Base-by-base conservation (phyloP, 1,140 invertebrate species). In the Cydia amplana region DNA sequence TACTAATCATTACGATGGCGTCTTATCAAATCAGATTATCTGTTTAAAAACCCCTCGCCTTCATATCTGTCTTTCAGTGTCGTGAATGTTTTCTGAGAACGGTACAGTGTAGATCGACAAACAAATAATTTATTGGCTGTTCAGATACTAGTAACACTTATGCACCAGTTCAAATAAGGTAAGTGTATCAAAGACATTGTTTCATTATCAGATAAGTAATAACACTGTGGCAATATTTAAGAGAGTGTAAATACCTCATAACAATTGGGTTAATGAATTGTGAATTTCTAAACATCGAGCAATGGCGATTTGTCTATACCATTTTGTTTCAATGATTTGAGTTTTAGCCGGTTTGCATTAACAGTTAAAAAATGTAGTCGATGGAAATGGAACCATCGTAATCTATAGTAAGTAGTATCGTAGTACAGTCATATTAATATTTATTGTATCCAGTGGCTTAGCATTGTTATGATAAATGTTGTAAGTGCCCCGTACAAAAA, bases 11-110 rank as follows among this genome's bases (percentile, higher is more conserved):
- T 78, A 74, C 79, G 82, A 87, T 80, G 80, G 74, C 73, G 82
- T 78, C 83, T 91, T 91, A 91, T 91, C 90, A 88, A 87, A 83
- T 87, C 87, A 87, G 88, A 91, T 90, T 89, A 91, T 90, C 88
- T 85, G 77, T 82, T 89, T 89, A 87, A 91, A 90, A 91, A 87
- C 82, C 82, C 79, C 80, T 80, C 82, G 76, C 79, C 79, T 81
- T 90, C 80, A 85, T 89, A 89, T 86, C 74, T 78, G 81, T 79
- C 81, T 84, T 85, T 85, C 88, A 91, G 88, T 91, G 78, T 83
- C 77, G 79, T 82, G 76, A 81, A 82, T 82, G 84, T 81, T 79
- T 84, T 80, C 77, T 75, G 6, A 64, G 43, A 73, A 76, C 76
- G 72, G 74, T 74, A 73, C 25, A 74, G 75, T 80, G 67, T 75